phyloP scores from a whole-genome alignment of 2,797 vertebrate species.

The Borostomias antarcticus region DNA sequence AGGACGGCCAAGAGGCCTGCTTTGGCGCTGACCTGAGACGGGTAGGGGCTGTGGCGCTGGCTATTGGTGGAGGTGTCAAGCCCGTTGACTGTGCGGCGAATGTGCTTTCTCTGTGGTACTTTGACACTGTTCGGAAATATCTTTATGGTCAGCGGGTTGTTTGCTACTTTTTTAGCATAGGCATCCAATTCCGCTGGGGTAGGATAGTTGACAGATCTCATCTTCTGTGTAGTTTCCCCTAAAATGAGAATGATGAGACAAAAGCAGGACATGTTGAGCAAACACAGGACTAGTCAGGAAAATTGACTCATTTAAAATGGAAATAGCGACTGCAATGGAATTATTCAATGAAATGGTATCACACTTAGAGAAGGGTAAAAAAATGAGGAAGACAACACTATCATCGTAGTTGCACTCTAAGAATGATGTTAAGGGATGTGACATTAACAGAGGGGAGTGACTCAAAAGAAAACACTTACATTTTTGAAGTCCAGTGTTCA shows the following conservation, averaged over 20 bases:
- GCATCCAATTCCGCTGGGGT: slow-evolving; percentile 97
- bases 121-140: slow-evolving; percentile 98
- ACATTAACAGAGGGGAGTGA: no score
- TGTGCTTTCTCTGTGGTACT: slow-evolving; percentile 97
- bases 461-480: slow-evolving; percentile 83
- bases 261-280: slow-evolving; percentile 8
- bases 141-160: slow-evolving; percentile 94
- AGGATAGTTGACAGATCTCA: slow-evolving; percentile 92
- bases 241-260: slow-evolving; percentile 31
- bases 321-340: neutral
- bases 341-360: neutral
- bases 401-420: no score
- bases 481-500: slow-evolving; percentile 99
- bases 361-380: no score
- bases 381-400: no score
- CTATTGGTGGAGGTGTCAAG: slow-evolving; percentile 91
- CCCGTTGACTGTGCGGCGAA: slow-evolving; percentile 94
- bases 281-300: neutral
- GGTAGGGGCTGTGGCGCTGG: slow-evolving; percentile 92
- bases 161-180: slow-evolving; percentile 96
- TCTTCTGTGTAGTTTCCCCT: slow-evolving; percentile 85
- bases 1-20: slow-evolving; percentile 92
- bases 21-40: slow-evolving; percentile 84
- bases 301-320: neutral
- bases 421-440: no score